Evolutionary conservation across 2,113 vertebrate genomes (phyloP).

Genomic region (Tupaia chinensis): DNA sequence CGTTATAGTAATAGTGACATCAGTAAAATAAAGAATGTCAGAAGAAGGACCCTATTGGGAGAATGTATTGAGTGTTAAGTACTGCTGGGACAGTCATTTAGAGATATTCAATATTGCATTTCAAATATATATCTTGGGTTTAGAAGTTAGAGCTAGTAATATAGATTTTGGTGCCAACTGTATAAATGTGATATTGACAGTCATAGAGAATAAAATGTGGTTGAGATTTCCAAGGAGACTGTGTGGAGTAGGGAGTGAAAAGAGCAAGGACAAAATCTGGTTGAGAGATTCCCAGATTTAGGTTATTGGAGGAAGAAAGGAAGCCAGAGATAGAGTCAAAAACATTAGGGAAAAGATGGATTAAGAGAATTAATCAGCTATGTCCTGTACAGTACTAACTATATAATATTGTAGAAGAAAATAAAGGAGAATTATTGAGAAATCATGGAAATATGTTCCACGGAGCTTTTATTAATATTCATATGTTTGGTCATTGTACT

Average conservation of each 20-base stretch:
- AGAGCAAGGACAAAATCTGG: background rate
- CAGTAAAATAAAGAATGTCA: background rate
- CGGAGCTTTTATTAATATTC: background rate
- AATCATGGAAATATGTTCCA: background rate
- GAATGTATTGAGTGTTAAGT: constrained; percentile 8
- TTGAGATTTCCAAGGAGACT: background rate
- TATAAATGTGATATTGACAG: constrained; percentile 34
- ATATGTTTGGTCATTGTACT: background rate
- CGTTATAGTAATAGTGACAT: background rate
- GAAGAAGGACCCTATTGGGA: background rate
- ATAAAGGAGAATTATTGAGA: background rate
- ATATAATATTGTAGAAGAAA: background rate
- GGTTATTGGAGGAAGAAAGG: background rate
- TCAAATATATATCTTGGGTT: constrained; percentile 40
- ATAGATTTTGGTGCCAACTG: constrained; percentile 31
- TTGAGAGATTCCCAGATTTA: background rate
- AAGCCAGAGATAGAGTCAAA: background rate
- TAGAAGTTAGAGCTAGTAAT: constrained; percentile 11
- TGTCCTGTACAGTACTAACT: background rate
- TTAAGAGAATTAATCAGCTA: background rate
- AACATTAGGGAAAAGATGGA: background rate
- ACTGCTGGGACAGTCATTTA: background rate
- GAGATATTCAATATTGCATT: constrained; percentile 26
- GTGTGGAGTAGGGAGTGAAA: background rate
- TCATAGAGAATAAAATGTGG: background rate